Base-by-base conservation (phyloP, 2,113 vertebrate genomes). In the Ciconia boyciana region DNA sequence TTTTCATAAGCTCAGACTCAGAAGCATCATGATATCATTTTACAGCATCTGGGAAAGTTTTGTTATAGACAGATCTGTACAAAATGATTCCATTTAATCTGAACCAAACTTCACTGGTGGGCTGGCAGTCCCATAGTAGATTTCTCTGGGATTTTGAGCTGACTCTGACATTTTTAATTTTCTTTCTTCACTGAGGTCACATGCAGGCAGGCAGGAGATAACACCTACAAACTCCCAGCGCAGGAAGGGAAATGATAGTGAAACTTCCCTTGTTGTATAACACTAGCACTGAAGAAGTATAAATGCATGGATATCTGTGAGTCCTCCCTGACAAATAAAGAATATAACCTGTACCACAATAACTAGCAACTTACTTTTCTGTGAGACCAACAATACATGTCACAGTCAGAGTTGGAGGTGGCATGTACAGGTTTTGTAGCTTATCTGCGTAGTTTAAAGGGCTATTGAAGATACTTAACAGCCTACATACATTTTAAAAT, bases 391-490 rank as follows among this genome's bases (percentile, higher is more conserved):
- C 3, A 44, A 57, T 48, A 41, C 5, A 13, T 26, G 15, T 86
- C 69, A 61, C 26, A 75, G 14, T 44, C 72, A 57, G 80, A 70
- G 25, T 7, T 71, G 24, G 34, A 84, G 57, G 16, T 68, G 24
- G 19, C 21, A 54, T 0, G 0, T 6, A 49, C 12, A 60, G 4
- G 2, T 57, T 86, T 88, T 51, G 48, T 19, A 10, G 12, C 7
- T 64, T 65, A 69, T 36, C 74, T 65, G 25, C 36, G 52, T 17
- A 66, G 8, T 69, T 90, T 62, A 54, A 61, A 31, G 16, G 10
- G 20, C 28, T 84, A 41, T 6, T 54, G 46, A 84, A 94, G 44
- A 57, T 22, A 49, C 14, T 34, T 71, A 62, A 39, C 14, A 80
- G 18, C 11, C 49, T 39, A 54, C 16, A 60, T 28, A 46, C 10